phyloP scores from a whole-genome alignment of 92 coral and sea anemone species.

The Porites cylindrica region DNA sequence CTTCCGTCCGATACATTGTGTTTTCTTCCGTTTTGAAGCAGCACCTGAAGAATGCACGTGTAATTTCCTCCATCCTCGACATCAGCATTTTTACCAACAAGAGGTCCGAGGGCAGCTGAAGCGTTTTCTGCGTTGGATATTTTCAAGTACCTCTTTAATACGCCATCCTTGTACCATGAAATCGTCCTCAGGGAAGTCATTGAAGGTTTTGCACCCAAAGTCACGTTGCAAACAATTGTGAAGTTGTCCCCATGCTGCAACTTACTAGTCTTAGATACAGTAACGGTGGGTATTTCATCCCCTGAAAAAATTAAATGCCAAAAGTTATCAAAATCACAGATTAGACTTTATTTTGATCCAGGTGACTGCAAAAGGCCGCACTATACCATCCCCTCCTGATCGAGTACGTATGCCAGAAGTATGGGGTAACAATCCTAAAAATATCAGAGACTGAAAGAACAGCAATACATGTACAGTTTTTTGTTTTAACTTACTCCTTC shows the following conservation, averaged over 20 bases:
- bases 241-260: slow-evolving; percentile 30
- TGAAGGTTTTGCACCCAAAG: not conserved
- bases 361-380: too few relatives aligned
- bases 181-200: slow-evolving; percentile 48
- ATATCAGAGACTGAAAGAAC: too few relatives aligned
- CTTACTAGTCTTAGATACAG: slow-evolving; percentile 22
- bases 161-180: slow-evolving; percentile 63
- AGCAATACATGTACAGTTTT: too few relatives aligned
- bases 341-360: too few relatives aligned
- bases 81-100: not conserved
- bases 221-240: slow-evolving; percentile 59
- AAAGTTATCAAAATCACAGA: too few relatives aligned
- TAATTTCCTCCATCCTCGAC: slow-evolving; percentile 64
- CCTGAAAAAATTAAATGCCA: slow-evolving; percentile 14
- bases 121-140: slow-evolving; percentile 29
- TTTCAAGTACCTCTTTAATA: slow-evolving; percentile 12
- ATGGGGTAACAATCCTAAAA: too few relatives aligned
- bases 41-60: slow-evolving; percentile 49
- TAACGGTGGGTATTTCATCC: slow-evolving; percentile 51
- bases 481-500: too few relatives aligned
- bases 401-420: too few relatives aligned
- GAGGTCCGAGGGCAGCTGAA: slow-evolving; percentile 36
- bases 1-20: slow-evolving; percentile 48
- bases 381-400: too few relatives aligned
- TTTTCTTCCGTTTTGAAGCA: slow-evolving; percentile 25